These are phyloP conservation scores for Tragelaphus strepsiceros DNA, from an alignment of 2,113 vertebrate species.

Conservation along the genomic window DNA sequence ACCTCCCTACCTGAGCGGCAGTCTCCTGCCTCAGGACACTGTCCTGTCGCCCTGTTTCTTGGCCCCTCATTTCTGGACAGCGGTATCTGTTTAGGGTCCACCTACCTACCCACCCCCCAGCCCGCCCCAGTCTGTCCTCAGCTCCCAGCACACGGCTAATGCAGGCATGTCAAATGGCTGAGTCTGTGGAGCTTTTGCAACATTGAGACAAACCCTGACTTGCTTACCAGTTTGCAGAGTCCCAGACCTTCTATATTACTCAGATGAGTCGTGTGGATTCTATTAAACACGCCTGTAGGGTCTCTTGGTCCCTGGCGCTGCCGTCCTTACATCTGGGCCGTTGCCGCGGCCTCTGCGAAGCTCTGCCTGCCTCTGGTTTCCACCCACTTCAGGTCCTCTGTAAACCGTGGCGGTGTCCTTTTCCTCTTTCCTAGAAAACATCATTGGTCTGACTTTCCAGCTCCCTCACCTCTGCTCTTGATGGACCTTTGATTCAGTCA, in stretches of 20 bases:
- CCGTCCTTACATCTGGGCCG: not conserved
- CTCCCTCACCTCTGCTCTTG: not conserved
- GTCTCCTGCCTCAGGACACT: not conserved
- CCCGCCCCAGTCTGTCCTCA: not conserved
- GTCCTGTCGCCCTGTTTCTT: not conserved
- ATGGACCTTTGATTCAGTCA: not conserved
- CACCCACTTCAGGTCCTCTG: not conserved
- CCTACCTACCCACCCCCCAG: not conserved
- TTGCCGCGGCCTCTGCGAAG: not conserved
- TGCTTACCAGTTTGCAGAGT: not conserved
- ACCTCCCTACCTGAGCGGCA: not conserved
- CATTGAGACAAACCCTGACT: not conserved
- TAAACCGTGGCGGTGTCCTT: not conserved
- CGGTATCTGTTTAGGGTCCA: too few species aligned
- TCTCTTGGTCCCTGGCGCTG: not conserved
- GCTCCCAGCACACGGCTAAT: not conserved
- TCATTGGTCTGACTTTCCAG: not conserved
- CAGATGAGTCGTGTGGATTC: not conserved
- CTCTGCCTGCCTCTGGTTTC: not conserved
- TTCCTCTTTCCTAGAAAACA: not conserved
- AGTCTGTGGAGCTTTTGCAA: not conserved
- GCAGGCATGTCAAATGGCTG: not conserved
- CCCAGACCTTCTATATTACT: not conserved
- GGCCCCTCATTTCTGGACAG: not conserved
- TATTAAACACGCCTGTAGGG: not conserved